Base-by-base conservation (phyloP, 1,140 invertebrate genomes). In the Ctenoplectra terminalis region DNA sequence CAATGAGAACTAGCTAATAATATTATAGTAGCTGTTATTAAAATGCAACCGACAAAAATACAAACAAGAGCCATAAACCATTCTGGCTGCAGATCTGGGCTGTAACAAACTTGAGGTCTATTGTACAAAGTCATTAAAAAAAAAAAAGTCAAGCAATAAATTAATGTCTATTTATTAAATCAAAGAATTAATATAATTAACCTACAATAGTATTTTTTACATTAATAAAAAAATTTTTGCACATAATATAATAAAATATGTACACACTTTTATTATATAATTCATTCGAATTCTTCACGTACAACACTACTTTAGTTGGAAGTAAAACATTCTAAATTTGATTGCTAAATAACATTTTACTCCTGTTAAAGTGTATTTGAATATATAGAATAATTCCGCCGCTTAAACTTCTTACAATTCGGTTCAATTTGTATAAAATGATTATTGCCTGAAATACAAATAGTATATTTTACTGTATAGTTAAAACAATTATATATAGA, bases 1-100 rank as follows among this genome's bases (percentile, higher is more conserved):
- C 98, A 99, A 89, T 98, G 97, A 40, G 98, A 98, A 23, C 97
- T 96, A 20, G 96, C 96, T 31, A 99, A 93, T 17, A 99, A 93
- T 86, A 98, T 97, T 66, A 99, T 96, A 3, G 98, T 99, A 7
- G 97, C 97, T 1, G 98, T 98, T 71, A 99, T 98, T 90, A 98
- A 98, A 90, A 98, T 96, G 90, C 98, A 98, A 17, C 98, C 98
- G 84, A 98, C 95, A 87, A 99, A 97, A 89, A 99, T 99, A 91
- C 97, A 98, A 50, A 98, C 96, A 15, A 99, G 94, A 2, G 98
- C 97, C 63, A 99, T 92, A 26, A 98, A 94, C 98, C 98, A 99
- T 94, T 99, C 98, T 3, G 96, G 96, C 90, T 98, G 96, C 46
- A 99, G 92, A 88, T 97, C 96, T 43, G 98, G 97, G 29, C 97